Percentiles rank a stretch among this genome's conserved stretches.
These are phyloP conservation scores for Tragopan temminckii DNA, from an alignment of 2,797 vertebrate genomes.

Conservation along the genomic window DNA sequence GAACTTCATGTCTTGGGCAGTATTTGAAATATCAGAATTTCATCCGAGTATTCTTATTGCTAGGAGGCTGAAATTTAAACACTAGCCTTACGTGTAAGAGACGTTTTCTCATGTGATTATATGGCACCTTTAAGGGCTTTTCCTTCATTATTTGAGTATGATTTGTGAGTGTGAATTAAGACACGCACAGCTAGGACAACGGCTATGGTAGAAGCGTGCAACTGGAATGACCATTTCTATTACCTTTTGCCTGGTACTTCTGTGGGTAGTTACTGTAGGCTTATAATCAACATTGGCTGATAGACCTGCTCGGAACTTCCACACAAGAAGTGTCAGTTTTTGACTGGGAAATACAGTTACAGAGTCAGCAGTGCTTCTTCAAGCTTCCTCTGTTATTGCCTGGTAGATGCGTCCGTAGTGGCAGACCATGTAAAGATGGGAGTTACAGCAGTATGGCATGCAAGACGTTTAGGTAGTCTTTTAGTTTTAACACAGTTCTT, in stretches of 20 bases:
- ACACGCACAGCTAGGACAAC: neutral
- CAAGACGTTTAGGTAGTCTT: neutral
- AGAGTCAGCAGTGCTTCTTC: neutral
- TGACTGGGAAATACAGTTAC: neutral
- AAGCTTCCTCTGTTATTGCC: neutral
- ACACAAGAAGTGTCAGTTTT: neutral
- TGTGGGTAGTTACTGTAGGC: neutral
- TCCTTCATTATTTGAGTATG: accelerated
- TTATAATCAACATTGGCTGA: neutral
- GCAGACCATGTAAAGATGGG: neutral
- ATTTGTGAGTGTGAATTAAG: neutral
- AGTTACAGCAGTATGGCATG: neutral
- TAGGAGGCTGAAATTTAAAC: neutral
- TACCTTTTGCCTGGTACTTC: neutral
- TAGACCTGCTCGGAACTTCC: neutral
- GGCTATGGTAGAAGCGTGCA: neutral
- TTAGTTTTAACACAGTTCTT: neutral
- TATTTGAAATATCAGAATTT: neutral
- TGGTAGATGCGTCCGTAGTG: neutral
- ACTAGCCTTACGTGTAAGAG: accelerated
- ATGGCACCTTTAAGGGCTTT: accelerated
- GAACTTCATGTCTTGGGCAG: neutral
- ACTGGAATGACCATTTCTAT: neutral
- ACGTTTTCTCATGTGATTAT: neutral
- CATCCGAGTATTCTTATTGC: neutral